phyloP scores from a whole-genome alignment of 2,113 vertebrate species.

The Nerophis ophidion region DNA sequence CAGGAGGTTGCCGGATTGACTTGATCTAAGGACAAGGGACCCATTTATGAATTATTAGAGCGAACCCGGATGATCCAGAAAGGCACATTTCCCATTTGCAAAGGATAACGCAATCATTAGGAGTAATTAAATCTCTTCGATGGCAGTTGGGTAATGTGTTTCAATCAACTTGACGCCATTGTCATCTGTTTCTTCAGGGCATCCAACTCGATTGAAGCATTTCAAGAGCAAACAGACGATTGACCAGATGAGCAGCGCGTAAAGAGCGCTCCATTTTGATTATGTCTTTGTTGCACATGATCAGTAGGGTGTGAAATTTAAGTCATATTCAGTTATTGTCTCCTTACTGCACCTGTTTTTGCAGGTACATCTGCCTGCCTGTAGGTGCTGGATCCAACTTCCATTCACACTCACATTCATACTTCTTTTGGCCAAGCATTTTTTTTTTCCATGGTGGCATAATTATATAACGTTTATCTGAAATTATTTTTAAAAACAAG shows the following conservation, averaged over 20 bases:
- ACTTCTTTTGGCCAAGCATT: no score
- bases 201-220: slow-evolving; percentile 48
- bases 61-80: slow-evolving; percentile 29
- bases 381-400: no score
- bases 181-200: slow-evolving; percentile 59
- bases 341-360: background rate
- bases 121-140: slow-evolving; percentile 53
- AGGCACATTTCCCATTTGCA: slow-evolving; percentile 37
- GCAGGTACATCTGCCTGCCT: background rate
- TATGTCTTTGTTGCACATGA: slow-evolving; percentile 14
- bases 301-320: slow-evolving; percentile 24
- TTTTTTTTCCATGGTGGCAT: no score
- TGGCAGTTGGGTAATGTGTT: slow-evolving; percentile 54
- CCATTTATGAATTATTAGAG: slow-evolving; percentile 17
- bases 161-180: slow-evolving; percentile 60
- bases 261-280: slow-evolving; percentile 19
- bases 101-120: slow-evolving; percentile 47
- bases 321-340: background rate
- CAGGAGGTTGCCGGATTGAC: background rate
- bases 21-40: slow-evolving; percentile 5
- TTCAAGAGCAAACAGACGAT: slow-evolving; percentile 60
- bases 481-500: no score
- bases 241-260: slow-evolving; percentile 51
- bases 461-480: no score
- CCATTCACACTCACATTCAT: no score